phyloP scores from a whole-genome alignment of 2,113 vertebrate genomes.

The Peromyscus leucopus region DNA sequence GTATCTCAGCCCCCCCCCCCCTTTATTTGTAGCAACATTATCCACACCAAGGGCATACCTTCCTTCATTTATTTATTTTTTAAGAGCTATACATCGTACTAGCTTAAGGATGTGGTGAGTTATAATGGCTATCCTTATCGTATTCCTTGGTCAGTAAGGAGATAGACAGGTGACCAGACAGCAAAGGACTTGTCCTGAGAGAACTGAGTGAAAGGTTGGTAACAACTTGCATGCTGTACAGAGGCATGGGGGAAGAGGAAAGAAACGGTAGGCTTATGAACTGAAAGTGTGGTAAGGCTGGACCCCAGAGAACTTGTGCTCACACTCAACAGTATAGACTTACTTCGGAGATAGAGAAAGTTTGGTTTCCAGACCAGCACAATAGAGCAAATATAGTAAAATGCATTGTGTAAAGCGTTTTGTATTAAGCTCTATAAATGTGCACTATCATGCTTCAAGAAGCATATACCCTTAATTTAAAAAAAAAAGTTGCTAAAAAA shows the following conservation, averaged over 20 bases:
- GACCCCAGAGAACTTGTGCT: neutral
- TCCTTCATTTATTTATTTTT: neutral
- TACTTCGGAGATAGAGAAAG: neutral
- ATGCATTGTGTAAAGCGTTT: neutral
- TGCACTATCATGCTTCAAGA: neutral
- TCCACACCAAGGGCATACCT: neutral
- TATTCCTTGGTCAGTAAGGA: neutral
- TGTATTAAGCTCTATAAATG: neutral
- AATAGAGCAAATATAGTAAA: neutral
- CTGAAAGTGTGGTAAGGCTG: neutral
- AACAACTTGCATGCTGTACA: neutral
- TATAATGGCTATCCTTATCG: neutral
- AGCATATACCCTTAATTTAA: neutral
- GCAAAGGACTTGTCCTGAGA: neutral
- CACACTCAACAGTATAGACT: too few relatives aligned
- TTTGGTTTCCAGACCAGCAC: neutral
- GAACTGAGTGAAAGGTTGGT: neutral
- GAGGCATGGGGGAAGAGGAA: neutral
- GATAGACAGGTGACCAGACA: neutral
- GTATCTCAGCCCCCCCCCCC: neutral
- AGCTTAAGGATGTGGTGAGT: neutral
- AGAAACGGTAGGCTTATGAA: neutral
- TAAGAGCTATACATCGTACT: neutral
- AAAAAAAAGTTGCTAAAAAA: neutral
- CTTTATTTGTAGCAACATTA: constrained; percentile 14